phyloP scores from a whole-genome alignment of 2,888 invertebrate genomes.

The Falcaria lacertinaria region DNA sequence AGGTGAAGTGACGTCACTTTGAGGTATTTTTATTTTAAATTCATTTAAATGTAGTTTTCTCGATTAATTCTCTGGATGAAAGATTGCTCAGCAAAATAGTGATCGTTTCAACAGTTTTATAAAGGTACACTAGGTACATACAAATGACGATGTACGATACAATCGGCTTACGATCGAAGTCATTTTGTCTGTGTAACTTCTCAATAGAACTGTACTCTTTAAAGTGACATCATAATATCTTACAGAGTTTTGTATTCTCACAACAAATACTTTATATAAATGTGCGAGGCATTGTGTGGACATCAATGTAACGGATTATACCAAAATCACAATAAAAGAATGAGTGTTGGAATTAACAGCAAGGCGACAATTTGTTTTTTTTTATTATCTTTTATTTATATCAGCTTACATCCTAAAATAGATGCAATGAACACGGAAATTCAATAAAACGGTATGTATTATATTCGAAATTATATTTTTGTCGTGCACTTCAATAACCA shows the following conservation, averaged over 20 bases:
- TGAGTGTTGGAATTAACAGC: constrained; percentile 80
- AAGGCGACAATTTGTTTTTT: constrained; percentile 70
- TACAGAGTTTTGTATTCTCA: constrained; percentile 66
- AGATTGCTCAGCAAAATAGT: no score
- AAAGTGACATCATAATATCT: constrained; percentile 47
- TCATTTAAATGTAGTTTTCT: not conserved
- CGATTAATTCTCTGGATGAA: no score
- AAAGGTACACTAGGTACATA: no score
- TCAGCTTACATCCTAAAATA: constrained; percentile 45
- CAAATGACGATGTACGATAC: no score
- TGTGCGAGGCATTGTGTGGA: constrained; percentile 48
- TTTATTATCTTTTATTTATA: constrained; percentile 38
- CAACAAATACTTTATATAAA: constrained; percentile 71
- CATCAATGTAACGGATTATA: constrained; percentile 61
- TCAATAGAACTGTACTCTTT: constrained; percentile 12
- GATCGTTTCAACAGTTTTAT: no score
- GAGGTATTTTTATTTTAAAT: constrained; percentile 17
- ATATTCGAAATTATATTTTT: constrained; percentile 57
- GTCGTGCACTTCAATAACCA: constrained; percentile 61
- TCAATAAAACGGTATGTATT: constrained; percentile 66
- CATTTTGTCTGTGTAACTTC: not conserved
- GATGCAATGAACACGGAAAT: constrained; percentile 41
- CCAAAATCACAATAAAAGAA: constrained; percentile 78
- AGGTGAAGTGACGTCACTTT: constrained; percentile 51
- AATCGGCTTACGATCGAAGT: no score